phyloP scores from a whole-genome alignment of 2,113 vertebrate genomes.

The Pterocles gutturalis region DNA sequence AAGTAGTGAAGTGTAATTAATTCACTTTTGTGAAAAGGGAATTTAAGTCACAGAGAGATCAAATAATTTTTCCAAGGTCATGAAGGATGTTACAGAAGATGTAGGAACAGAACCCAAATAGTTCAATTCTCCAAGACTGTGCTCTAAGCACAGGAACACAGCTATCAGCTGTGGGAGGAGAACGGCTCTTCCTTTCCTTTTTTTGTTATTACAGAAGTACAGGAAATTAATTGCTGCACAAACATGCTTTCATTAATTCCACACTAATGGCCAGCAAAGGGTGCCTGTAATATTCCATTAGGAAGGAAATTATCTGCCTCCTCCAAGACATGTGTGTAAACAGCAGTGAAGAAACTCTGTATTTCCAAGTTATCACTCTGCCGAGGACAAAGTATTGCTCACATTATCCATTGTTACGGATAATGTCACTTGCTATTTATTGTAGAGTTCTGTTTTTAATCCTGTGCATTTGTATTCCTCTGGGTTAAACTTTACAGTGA shows the following conservation, averaged over 20 bases:
- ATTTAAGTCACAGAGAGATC: constrained; percentile 12
- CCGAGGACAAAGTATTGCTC: neutral
- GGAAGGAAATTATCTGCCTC: constrained; percentile 20
- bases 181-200: neutral
- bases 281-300: neutral
- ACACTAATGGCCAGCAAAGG: neutral
- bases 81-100: neutral
- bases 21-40: constrained; percentile 24
- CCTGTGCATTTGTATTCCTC: neutral
- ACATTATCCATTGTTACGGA: neutral
- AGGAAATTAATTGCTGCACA: constrained; percentile 44
- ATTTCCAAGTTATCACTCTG: neutral
- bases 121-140: neutral
- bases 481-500: neutral
- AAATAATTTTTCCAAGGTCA: constrained; percentile 56
- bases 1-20: constrained; percentile 47
- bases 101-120: neutral
- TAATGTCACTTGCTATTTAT: neutral
- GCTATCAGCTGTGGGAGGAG: constrained; percentile 16
- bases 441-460: neutral
- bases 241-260: constrained; percentile 35
- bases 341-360: neutral
- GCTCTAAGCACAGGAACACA: constrained; percentile 5
- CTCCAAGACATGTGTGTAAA: neutral
- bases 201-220: constrained; percentile 46